Evolutionary conservation across 2,888 invertebrate genomes (phyloP), one percentile per base, ranked within the genome.

Genomic region (Bembecia ichneumoniformis): DNA sequence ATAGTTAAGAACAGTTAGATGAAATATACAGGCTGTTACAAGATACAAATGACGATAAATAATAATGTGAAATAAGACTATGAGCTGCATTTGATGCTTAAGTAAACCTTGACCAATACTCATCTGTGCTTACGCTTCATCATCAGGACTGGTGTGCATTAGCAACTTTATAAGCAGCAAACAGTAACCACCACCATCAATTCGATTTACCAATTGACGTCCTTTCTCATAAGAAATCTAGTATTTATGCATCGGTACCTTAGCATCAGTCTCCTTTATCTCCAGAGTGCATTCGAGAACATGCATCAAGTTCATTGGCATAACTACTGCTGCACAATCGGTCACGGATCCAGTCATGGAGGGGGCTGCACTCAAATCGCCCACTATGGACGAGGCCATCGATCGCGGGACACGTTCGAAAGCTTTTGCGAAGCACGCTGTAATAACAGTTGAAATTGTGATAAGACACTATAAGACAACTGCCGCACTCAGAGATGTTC

Each of bases 261-360:
- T 96, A 48, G 94, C 93, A 67, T 97, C 96, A 46, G 95, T 95
- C 81, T 97, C 97, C 70, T 95, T 95, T 56, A 99, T 95, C 77
- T 99, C 98, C 58, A 99, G 88, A 49, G 93, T 93, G 48, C 97
- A 96, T 73, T 97, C 96, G 63, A 98, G 94, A 49, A 95, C 93
- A 70, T 95, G 96, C 72, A 94, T 92, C 9, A 91, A 74, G 57
- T 87, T 84, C 77, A 89, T 89, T n/a, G 91, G 88, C 11, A 88
- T 88, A 34, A 91, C 91, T 3, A 84, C 78, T 7, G 91, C 92
- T 9, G 82, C 71, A 3, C 83, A 87, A 57, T 90, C 90, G 0
- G 89, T 81, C 55, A 90, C 77, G 1, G 92, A 91, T 5, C 83
- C 84, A 0, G 91, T 91, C 64, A 92, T 89, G 0, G 92, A 92